A percentile compares a stretch with the other conserved stretches of the same genome.
Conservation (phyloP, 2,888 invertebrate species). For the Cryptophagus acutangulus region DNA sequence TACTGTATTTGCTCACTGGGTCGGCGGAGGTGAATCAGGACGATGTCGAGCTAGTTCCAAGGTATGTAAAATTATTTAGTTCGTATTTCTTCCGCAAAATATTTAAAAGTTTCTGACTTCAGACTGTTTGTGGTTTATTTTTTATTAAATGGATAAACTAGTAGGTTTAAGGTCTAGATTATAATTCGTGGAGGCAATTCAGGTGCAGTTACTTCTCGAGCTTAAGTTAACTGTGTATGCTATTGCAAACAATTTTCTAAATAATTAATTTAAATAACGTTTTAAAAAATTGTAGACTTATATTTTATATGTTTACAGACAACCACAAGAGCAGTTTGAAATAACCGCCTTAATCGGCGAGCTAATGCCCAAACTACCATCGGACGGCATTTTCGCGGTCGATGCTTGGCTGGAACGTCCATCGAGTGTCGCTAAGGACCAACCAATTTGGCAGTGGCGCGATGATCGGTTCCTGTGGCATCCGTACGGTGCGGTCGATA, state of each 20-base stretch:
- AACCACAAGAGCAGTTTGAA: slow-evolving; percentile 94
- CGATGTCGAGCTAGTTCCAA: slow-evolving; percentile 79
- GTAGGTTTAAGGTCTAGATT: slow-evolving; percentile 16
- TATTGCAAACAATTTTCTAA: slow-evolving; percentile 29
- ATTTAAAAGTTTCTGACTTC: background rate
- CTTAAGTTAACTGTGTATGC: slow-evolving; percentile 33
- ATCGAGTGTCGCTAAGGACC: slow-evolving; percentile 62
- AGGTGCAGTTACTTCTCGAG: slow-evolving; percentile 34
- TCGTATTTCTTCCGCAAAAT: too few relatives aligned
- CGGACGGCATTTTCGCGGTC: slow-evolving; percentile 92
- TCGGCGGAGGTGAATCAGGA: slow-evolving; percentile 57
- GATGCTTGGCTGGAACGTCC: slow-evolving; percentile 81
- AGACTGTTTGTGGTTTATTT: background rate
- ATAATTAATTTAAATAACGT: background rate
- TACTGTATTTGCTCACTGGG: slow-evolving; percentile 92
- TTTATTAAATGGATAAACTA: background rate
- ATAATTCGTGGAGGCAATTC: slow-evolving; percentile 25
- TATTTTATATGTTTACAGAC: slow-evolving; percentile 29
- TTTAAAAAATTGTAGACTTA: background rate
- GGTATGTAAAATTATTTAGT: slow-evolving; percentile 47
- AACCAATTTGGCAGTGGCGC: slow-evolving; percentile 95
- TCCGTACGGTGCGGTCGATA: slow-evolving; percentile 89
- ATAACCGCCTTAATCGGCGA: slow-evolving; percentile 96
- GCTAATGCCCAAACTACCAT: slow-evolving; percentile 92
- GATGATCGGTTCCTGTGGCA: slow-evolving; percentile 92